Evolutionary conservation across 2,888 invertebrate genomes (phyloP).

Genomic region (Lithophane ornitopus): DNA sequence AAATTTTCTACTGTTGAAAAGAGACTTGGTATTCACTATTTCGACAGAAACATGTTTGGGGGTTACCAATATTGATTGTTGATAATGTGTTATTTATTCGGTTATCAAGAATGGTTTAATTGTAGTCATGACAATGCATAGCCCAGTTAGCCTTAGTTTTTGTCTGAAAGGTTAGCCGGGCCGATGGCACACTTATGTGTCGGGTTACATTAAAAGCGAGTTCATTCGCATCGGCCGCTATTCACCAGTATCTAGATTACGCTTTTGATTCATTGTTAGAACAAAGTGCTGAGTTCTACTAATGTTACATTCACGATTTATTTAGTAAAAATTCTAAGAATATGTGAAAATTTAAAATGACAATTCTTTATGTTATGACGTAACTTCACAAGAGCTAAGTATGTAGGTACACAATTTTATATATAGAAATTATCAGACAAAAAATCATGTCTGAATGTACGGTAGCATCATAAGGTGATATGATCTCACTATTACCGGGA

Average conservation of each 20-base stretch:
- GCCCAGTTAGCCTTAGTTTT: slow-evolving; percentile 78
- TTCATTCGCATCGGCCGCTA: slow-evolving; percentile 88
- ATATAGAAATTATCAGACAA: background rate
- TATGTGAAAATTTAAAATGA: slow-evolving; percentile 29
- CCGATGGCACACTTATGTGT: slow-evolving; percentile 86
- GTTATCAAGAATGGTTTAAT: slow-evolving; percentile 50
- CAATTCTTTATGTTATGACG: background rate
- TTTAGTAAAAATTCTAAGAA: slow-evolving; percentile 17
- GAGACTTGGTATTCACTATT: slow-evolving; percentile 50
- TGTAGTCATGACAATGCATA: slow-evolving; percentile 58
- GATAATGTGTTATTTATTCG: slow-evolving; percentile 28
- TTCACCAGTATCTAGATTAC: slow-evolving; percentile 85
- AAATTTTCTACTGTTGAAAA: slow-evolving; percentile 58
- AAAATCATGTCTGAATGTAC: background rate
- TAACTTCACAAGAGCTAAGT: background rate
- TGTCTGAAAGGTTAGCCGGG: slow-evolving; percentile 86
- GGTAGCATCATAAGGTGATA: slow-evolving; percentile 23
- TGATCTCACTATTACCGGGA: slow-evolving; percentile 30
- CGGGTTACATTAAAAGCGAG: slow-evolving; percentile 87
- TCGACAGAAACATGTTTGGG: slow-evolving; percentile 44
- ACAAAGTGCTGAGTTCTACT: slow-evolving; percentile 77
- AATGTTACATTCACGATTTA: slow-evolving; percentile 69
- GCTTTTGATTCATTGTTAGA: slow-evolving; percentile 82
- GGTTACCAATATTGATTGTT: slow-evolving; percentile 32
- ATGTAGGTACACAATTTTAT: background rate